Evolutionary conservation across 2,113 vertebrate genomes (phyloP), one percentile per base, ranked within the genome.

Genomic region (Halichoerus grypus): DNA sequence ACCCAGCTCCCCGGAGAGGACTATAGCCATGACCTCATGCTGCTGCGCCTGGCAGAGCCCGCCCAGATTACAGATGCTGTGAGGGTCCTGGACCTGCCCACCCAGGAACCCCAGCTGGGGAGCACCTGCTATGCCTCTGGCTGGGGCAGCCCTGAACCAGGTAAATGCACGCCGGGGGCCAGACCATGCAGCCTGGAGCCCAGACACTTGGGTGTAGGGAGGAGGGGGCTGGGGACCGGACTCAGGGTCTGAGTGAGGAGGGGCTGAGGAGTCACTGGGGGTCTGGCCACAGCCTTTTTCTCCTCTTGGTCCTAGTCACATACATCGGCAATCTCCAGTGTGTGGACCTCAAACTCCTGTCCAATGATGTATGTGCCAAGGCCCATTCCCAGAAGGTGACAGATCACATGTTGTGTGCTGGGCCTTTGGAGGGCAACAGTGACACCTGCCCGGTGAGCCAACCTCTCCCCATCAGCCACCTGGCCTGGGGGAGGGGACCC

Each of bases 351-450:
- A 77, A 97, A 16, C 98, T 99, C 95, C 97, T 99, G 80, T 93
- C 98, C 3, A 28, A 97, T 0, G 31, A 13, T 0, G 93, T 85
- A 7, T 99, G 99, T 74, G 10, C 95, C 0, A 93, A 96, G 28
- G 96, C 98, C 94, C 99, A 99, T 93, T 89, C 97, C 0, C 61
- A 98, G 36, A 96, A 98, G 96, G 98, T 99, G 98, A 99, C 98
- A 0, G 1, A 97, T 0, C 26, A 74, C 96, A 99, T 99, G 99
- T 98, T 99, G 98, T 99, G 99, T 28, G 98, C 98, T n/a, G 99
- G 99, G 18, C 97, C 97, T 84, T 19, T 98, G 96, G 96, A 98
- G 76, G 99, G 99, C 36, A 99, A 99, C 94, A 99, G 99, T 84
- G 99, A 99, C 96, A 98, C 98, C 55, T 99, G 99, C 57, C 97